These are phyloP conservation scores for Drosophila nigromelanica DNA, from an alignment of 1,140 invertebrate genomes.

Conservation along the genomic window DNA sequence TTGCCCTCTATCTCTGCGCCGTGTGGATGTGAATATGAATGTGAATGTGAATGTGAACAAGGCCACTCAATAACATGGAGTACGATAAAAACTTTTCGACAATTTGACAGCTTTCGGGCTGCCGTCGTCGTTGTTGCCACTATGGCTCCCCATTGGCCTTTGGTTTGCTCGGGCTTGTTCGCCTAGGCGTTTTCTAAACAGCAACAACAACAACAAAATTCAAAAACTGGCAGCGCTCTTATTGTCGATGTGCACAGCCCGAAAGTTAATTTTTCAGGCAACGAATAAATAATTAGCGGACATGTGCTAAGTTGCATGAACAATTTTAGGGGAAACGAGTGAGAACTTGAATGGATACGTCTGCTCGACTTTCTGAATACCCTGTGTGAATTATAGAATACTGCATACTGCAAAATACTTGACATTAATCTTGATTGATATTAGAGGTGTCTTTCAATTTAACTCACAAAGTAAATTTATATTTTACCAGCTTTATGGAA, in stretches of 20 bases:
- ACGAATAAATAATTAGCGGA: slow-evolving; percentile 81
- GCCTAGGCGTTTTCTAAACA: slow-evolving; percentile 24
- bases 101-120: slow-evolving; percentile 78
- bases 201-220: slow-evolving; percentile 10
- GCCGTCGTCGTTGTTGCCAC: slow-evolving; percentile 31
- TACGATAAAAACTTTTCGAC: slow-evolving; percentile 75
- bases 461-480: not conserved
- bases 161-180: slow-evolving; percentile 3
- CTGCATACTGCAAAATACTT: not conserved
- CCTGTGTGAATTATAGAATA: not conserved
- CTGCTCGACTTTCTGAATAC: slow-evolving; percentile 2
- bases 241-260: slow-evolving; percentile 57
- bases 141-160: slow-evolving; percentile 9
- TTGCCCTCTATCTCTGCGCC: slow-evolving; percentile 35
- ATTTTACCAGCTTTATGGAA: no score
- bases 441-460: not conserved
- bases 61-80: slow-evolving; percentile 76
- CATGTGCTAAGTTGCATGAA: slow-evolving; percentile 73
- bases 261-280: slow-evolving; percentile 82
- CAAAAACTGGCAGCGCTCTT: slow-evolving; percentile 60
- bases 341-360: not conserved
- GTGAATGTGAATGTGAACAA: slow-evolving; percentile 54
- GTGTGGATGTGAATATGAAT: slow-evolving; percentile 21
- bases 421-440: no score
- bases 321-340: slow-evolving; percentile 55